Conservation (phyloP, 2,113 vertebrate species). For the Peromyscus polionotus region DNA sequence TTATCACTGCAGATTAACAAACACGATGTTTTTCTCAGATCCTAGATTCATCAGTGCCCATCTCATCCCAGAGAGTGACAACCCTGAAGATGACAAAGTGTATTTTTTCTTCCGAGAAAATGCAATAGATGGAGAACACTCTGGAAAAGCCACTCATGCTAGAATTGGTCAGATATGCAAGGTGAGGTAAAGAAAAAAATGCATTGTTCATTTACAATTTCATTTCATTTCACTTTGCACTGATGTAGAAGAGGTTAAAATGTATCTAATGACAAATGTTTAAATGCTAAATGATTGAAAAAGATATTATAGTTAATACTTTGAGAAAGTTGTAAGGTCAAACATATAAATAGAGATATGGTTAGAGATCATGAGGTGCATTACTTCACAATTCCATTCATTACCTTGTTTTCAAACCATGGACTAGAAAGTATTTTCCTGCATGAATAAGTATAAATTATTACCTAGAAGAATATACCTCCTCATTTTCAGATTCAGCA, state of each 20-base stretch:
- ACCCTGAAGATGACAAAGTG: constrained; percentile 98
- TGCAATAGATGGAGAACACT: constrained; percentile 97
- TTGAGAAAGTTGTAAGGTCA: neutral
- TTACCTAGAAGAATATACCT: neutral
- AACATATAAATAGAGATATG: neutral
- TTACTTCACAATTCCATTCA: neutral
- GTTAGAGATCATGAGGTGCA: neutral
- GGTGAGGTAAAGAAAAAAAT: constrained; percentile 87
- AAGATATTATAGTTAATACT: neutral
- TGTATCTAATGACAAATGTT: neutral
- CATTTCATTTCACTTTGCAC: neutral
- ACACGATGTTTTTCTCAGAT: constrained; percentile 87
- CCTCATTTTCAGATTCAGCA: neutral
- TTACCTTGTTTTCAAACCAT: neutral
- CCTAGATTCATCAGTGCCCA: constrained; percentile 95
- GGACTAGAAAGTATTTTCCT: neutral
- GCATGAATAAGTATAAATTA: neutral
- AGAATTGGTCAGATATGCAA: constrained; percentile 98
- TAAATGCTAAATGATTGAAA: neutral
- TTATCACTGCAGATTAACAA: neutral
- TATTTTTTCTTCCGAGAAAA: constrained; percentile 99
- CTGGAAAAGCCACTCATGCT: constrained; percentile 97
- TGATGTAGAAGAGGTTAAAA: neutral
- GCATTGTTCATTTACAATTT: neutral
- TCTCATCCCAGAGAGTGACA: constrained; percentile 97